Evolutionary conservation across 2,113 vertebrate species (phyloP).

Genomic region (Calonectris borealis): DNA sequence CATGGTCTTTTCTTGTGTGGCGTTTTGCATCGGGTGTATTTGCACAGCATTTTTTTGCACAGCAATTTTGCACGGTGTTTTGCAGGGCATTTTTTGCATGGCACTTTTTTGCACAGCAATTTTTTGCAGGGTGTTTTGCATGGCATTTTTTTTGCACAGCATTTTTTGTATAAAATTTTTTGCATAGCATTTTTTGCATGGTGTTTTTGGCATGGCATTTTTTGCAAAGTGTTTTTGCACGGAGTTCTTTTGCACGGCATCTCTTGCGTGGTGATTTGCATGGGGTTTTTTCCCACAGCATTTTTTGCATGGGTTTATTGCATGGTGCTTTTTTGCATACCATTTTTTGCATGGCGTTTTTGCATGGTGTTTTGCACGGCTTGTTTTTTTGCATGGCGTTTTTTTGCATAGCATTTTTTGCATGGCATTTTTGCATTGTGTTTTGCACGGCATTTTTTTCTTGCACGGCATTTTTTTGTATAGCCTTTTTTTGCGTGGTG

Average conservation of each 20-base stretch:
- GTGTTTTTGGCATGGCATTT: not conserved
- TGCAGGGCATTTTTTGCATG: not conserved
- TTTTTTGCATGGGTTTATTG: not conserved
- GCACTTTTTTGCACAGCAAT: fast-evolving
- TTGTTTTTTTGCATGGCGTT: not conserved
- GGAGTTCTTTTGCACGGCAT: no score
- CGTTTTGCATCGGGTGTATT: fast-evolving
- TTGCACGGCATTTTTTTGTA: no score
- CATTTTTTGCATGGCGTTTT: not conserved
- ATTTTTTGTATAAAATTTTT: not conserved
- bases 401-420: not conserved
- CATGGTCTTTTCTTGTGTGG: not conserved
- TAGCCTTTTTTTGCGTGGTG: not conserved
- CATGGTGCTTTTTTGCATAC: not conserved
- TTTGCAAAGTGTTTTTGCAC: not conserved
- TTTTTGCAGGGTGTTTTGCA: not conserved
- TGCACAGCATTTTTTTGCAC: not conserved
- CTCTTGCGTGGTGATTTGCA: fast-evolving
- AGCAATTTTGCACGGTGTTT: not conserved
- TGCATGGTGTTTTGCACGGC: not conserved
- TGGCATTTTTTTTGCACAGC: fast-evolving
- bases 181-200: not conserved
- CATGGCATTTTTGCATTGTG: fast-evolving
- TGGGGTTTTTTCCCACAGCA: no score
- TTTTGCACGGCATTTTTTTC: no score